Evolutionary conservation across 2,888 invertebrate species (phyloP).

Genomic region (Anoplius nigerrimus): DNA sequence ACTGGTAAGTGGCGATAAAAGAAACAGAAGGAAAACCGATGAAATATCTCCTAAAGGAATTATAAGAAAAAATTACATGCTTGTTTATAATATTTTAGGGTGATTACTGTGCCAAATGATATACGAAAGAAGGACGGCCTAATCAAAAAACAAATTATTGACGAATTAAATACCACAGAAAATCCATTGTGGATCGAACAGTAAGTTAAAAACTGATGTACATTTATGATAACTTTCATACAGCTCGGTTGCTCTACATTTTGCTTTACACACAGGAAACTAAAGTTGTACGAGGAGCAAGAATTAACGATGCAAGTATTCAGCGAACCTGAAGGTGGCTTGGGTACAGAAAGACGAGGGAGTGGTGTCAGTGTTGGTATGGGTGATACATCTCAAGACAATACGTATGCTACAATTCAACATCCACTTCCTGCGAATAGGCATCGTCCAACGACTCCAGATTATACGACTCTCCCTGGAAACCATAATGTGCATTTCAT

Average conservation of each 20-base stretch:
- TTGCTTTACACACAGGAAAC: slow-evolving; percentile 78
- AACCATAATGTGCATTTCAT: slow-evolving; percentile 76
- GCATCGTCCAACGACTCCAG: slow-evolving; percentile 73
- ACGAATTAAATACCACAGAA: slow-evolving; percentile 91
- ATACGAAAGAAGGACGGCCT: slow-evolving; percentile 89
- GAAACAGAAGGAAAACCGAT: too few species aligned
- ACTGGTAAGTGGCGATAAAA: slow-evolving; percentile 79
- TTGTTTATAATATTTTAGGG: slow-evolving; percentile 76
- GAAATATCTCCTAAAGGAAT: too few species aligned
- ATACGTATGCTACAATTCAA: slow-evolving; percentile 88
- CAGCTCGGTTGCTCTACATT: not conserved
- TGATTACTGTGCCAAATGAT: slow-evolving; percentile 87
- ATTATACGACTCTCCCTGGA: slow-evolving; percentile 76
- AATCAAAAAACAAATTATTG: slow-evolving; percentile 88
- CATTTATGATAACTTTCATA: not conserved
- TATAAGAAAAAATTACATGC: too few species aligned
- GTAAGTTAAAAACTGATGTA: slow-evolving; percentile 74
- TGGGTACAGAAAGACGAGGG: slow-evolving; percentile 76
- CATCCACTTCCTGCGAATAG: slow-evolving; percentile 77
- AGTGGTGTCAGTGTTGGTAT: slow-evolving; percentile 75
- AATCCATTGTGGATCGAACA: slow-evolving; percentile 96
- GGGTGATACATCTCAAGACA: slow-evolving; percentile 78
- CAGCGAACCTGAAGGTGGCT: slow-evolving; percentile 83
- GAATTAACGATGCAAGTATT: slow-evolving; percentile 96
- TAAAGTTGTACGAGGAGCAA: slow-evolving; percentile 93